Evolutionary conservation across 2,888 invertebrate species (phyloP), one percentile per base, ranked within the genome.

Genomic region (Ernsta delagoae): DNA sequence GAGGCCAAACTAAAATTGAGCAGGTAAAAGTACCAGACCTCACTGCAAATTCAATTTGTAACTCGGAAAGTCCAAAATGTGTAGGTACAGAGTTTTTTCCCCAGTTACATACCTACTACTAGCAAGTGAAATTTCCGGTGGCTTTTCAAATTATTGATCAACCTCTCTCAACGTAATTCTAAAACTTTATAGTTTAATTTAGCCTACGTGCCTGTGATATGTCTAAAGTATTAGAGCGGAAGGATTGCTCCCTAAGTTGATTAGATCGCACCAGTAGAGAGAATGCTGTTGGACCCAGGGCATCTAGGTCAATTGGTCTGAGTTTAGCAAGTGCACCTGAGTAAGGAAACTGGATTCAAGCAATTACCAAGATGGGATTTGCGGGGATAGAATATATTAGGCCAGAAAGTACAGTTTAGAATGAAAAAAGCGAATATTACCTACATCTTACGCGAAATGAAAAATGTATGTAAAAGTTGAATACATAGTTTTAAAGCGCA

Each of bases 241-340:
- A 71, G 70, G 65, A 66, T 71, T 71, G 70, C 63, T 50, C 34
- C 57, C 61, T 68, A 63, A 68, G 70, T 71, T 70, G 70, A 71
- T 71, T 71, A 71, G 70, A 70, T 70, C 63, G 63, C 71, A 65
- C 63, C 63, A 60, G 66, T 70, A 59, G 59, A 66, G 63, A 63
- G 50, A 59, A 59, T 43, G 54, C 63, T 64, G 59, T 70, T 66
- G 70, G 70, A 66, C 62, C 67, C 59, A 39, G 68, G 48, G n/a
- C 56, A 72, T 70, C 59, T 72, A 57, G 72, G 72, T 72, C 72
- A 72, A 70, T 70, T 68, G 56, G 63, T 60, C 48, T 63, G 68
- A 69, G 43, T 56, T 54, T 57, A 48, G 16, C 59, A 63, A 56
- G 24, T 65, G 8, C 59, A 67, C 56, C 63, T 62, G 67, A 6